Base-by-base conservation (phyloP, 2,113 vertebrate species). In the Pygoscelis antarcticus region DNA sequence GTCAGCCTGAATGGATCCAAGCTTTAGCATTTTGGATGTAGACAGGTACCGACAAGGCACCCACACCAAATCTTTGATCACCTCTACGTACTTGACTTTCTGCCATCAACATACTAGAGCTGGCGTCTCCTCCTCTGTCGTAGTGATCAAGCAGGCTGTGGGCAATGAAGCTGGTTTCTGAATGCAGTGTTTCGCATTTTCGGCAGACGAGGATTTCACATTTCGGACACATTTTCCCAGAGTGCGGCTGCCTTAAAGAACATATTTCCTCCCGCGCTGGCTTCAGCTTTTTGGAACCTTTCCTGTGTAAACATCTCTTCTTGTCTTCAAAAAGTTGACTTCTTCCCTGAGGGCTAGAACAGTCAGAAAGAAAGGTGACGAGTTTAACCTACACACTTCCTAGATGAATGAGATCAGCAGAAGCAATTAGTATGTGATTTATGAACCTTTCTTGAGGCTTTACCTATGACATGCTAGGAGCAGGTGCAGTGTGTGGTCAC, bases 61-160 rank as follows among this genome's bases (percentile, higher is more conserved):
- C 42, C 61, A 2, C 7, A 11, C 13, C 6, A 23, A 19, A n/a
- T 18, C 64, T 69, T 74, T 52, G 58, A 57, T 75, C 65, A 7
- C 15, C 10, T 40, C 40, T 74, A n/a, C 2, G 4, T 46, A 32
- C 52, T 74, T 71, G 44, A 17, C 54, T 68, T 74, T n/a, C 26
- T 19, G 60, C 55, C 26, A 1, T 79, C 46, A 71, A 9, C 5
- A 4, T 40, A 5, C 38, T 27, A 5, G 76, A 65, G 65, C 57
- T 19, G 54, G 44, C 1, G 0, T 4, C 80, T n/a, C 29, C 52
- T 61, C 91, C 97, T 52, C 61, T n/a, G 81, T 98, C 98, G 3
- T 98, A 98, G 87, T 98, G 98, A 34, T 98, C 98, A 0, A 98
- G 89, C 76, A 98, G 95, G 85, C 98, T 98, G 91, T 98, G 98